These are phyloP conservation scores for Thamnophis elegans DNA, from an alignment of 2,797 vertebrate genomes.

Conservation along the genomic window DNA sequence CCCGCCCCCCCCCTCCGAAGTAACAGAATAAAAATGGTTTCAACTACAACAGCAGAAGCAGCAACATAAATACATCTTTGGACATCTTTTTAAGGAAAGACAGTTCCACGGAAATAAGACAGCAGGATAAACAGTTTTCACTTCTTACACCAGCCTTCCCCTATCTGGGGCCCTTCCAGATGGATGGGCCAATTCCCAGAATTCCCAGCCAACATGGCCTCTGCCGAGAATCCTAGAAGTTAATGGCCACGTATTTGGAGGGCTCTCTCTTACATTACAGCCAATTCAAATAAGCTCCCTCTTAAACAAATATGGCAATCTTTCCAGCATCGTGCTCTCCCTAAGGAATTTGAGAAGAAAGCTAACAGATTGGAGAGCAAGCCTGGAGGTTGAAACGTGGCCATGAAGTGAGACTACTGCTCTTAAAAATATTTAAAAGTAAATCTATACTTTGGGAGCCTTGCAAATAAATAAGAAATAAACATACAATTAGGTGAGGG, in stretches of 20 bases:
- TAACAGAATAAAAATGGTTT: neutral
- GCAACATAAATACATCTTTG: neutral
- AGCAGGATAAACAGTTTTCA: neutral
- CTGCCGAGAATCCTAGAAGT: neutral
- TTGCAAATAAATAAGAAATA: neutral
- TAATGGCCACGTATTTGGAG: neutral
- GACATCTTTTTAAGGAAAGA: neutral
- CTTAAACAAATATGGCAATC: conserved; percentile 3
- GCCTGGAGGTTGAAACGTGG: neutral
- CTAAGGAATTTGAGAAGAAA: neutral
- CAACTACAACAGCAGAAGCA: neutral
- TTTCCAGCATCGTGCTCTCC: neutral
- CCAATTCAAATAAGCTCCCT: neutral
- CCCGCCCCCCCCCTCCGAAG: neutral
- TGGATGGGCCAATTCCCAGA: neutral
- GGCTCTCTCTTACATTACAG: neutral
- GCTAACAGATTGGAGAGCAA: neutral
- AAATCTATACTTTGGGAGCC: neutral
- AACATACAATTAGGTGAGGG: neutral
- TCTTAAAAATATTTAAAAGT: conserved; percentile 2
- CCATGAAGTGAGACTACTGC: neutral
- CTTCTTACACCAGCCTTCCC: neutral
- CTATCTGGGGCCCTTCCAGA: neutral
- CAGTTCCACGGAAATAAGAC: neutral
- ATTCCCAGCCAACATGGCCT: neutral